Evolutionary conservation across 2,797 vertebrate species (phyloP).

Genomic region (Pyrrhura leucotis): DNA sequence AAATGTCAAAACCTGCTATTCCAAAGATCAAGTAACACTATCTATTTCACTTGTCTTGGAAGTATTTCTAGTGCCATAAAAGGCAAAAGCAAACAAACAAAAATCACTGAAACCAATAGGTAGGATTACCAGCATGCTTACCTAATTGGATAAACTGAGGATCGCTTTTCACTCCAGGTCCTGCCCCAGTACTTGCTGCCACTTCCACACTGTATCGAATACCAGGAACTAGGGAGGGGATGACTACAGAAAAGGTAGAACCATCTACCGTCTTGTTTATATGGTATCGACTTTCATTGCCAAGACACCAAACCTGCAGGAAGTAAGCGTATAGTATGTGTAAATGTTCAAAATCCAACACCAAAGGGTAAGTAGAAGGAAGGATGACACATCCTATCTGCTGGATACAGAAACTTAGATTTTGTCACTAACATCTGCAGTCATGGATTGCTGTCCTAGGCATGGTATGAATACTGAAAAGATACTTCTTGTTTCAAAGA

Average conservation of each 20-base stretch:
- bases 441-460: not conserved
- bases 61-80: not conserved
- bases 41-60: not conserved
- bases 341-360: not conserved
- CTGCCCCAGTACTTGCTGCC: slow-evolving; percentile 91
- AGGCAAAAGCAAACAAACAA: not conserved
- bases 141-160: slow-evolving; percentile 93
- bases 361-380: not conserved
- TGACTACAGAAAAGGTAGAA: slow-evolving; percentile 88
- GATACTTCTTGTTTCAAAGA: not conserved
- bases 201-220: slow-evolving; percentile 93
- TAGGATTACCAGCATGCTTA: slow-evolving; percentile 67
- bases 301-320: slow-evolving; percentile 94
- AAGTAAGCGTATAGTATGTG: not conserved
- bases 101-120: not conserved
- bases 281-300: slow-evolving; percentile 95
- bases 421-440: not conserved
- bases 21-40: slow-evolving; percentile 3
- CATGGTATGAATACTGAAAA: not conserved
- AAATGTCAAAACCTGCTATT: not conserved
- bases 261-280: slow-evolving; percentile 94
- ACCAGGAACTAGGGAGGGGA: slow-evolving; percentile 88
- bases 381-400: not conserved
- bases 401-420: not conserved
- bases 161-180: slow-evolving; percentile 90